Base-by-base conservation (phyloP, 2,888 invertebrate species). In the Watsonalla binaria region DNA sequence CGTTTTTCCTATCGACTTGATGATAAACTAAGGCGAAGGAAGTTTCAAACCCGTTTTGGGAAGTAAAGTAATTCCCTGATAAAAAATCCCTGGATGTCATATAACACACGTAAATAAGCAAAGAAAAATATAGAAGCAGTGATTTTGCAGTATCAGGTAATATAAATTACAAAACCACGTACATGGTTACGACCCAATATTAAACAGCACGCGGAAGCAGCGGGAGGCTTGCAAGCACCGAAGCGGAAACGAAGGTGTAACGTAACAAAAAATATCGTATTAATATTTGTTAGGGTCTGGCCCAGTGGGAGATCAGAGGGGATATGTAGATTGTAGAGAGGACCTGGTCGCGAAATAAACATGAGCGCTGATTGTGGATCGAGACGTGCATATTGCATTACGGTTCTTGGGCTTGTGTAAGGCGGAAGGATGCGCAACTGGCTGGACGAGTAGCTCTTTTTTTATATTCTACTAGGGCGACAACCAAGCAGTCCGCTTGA, bases 241-340 rank as follows among this genome's bases (percentile, higher is more conserved):
- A 15, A 49, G 37, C 49, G 49, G 37, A 24, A 4, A 24, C 24
- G 24, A 24, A 24, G 37, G n/a, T 15, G 13, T 37, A 49, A 14
- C 9, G 37, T 37, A 49, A 49, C 49, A 48, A 49, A 49, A 49
- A 49, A 49, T n/a, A n/a, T 39, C 51, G 13, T 48, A 45, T 48
- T 53, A 53, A 48, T 53, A 48, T 53, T 48, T 52, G 47, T 47
- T 48, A 53, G 53, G 53, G 53, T 48, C 45, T 13, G 47, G 46
- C 45, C 52, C 39, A 37, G 14, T 24, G 48, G 53, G 53, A 53
- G 49, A 49, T 49, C 49, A 49, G 37, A 49, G 49, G 39, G 49
- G 49, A 49, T 49, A 53, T 53, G 53, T 53, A 53, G 45, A 53
- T 53, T 52, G 46, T 47, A 14, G 14, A 35, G 48, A 45, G 53